Conservation (phyloP, 2,113 vertebrate species). For the Bos indicus region DNA sequence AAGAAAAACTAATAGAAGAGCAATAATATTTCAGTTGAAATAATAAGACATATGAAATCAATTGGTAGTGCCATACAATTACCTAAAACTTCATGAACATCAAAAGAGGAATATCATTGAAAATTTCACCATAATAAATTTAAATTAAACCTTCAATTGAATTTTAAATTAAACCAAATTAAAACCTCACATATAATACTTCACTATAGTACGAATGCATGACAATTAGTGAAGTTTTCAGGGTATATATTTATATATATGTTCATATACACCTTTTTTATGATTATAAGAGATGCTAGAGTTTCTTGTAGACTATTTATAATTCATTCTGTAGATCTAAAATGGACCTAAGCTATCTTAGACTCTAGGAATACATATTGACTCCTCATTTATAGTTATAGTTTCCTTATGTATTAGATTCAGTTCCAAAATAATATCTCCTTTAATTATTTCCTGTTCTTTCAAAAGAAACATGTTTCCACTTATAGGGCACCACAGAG, state of each 20-base stretch:
- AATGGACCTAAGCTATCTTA: not conserved
- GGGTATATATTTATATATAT: not conserved
- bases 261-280: not conserved
- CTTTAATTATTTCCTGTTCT: not conserved
- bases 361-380: not conserved
- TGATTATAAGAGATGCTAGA: not conserved
- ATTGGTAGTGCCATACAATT: not conserved
- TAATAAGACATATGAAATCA: not conserved
- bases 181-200: not conserved
- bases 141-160: not conserved
- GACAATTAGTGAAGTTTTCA: not conserved
- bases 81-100: not conserved
- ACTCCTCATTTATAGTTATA: not conserved
- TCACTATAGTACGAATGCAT: too few relatives aligned
- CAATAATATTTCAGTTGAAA: not conserved
- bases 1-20: not conserved
- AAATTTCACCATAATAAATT: not conserved
- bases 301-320: not conserved
- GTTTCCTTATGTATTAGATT: not conserved
- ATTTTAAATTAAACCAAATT: not conserved
- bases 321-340: not conserved
- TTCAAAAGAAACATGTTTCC: not conserved
- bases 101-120: not conserved
- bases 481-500: not conserved
- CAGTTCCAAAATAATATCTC: not conserved